These are phyloP conservation scores for Scatophagus argus DNA, from an alignment of 2,113 vertebrate species.

Conservation along the genomic window DNA sequence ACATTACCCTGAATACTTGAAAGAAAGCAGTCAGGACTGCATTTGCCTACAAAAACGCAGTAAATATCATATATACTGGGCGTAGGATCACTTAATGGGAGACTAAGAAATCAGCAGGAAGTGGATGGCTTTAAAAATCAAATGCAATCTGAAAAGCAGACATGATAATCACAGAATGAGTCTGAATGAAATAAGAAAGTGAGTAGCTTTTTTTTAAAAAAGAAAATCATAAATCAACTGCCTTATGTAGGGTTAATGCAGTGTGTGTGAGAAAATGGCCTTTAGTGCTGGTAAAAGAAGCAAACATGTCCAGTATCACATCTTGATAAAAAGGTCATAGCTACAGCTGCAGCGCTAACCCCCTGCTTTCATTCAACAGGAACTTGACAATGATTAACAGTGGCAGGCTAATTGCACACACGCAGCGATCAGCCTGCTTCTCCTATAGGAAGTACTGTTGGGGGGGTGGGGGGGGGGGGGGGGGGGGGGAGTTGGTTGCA, in stretches of 20 bases:
- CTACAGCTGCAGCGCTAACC: conserved; percentile 20
- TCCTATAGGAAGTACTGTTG: conserved; percentile 36
- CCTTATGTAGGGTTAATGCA: conserved; percentile 4
- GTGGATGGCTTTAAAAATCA: neutral
- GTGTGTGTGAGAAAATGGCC: neutral
- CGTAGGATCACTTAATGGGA: neutral
- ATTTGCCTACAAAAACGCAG: neutral
- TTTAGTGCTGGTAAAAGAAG: neutral
- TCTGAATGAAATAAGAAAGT: neutral
- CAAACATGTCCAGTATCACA: neutral
- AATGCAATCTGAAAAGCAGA: neutral
- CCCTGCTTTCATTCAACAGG: conserved; percentile 25
- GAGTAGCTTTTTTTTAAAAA: neutral
- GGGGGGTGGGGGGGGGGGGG: conserved; percentile 30
- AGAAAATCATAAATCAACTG: neutral
- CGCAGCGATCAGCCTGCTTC: conserved; percentile 50
- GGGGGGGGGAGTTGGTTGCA: neutral
- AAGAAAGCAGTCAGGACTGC: neutral
- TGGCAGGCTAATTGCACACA: conserved; percentile 68
- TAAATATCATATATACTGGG: neutral
- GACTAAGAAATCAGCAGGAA: neutral
- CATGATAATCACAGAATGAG: neutral
- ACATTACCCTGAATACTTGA: neutral
- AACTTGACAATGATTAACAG: conserved; percentile 63
- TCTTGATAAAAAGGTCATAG: conserved; percentile 46